Evolutionary conservation across 1,140 invertebrate genomes (phyloP), one percentile per base, ranked within the genome.

Genomic region (Scylla paramamosain): DNA sequence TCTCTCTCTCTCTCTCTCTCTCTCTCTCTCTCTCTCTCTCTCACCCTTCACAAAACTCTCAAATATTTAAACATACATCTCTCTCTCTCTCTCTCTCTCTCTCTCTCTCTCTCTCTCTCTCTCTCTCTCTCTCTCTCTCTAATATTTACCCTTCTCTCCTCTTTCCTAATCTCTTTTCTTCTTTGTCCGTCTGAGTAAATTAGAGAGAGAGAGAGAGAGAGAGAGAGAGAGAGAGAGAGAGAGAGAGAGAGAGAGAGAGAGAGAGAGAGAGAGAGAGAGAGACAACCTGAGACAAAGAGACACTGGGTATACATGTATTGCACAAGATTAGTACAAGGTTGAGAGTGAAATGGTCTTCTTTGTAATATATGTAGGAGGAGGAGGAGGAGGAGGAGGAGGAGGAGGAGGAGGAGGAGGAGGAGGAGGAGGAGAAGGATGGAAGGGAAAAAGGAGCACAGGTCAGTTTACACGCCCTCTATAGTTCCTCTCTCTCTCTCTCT

Each of bases 401-500:
- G n/a, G 67, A 77, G 67, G 25, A n/a, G 67, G 67, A 77, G 67
- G 25, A 77, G 67, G 67, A 77, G 67, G 67, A 77, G 25, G 67
- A 77, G 25, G 25, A 77, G 67, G 67, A 77, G n/a, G 20, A 7
- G n/a, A 8, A 20, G 59, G 59, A 16, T 4, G 14, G 46, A 14
- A 48, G 46, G 46, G 16, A 59, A 0, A 77, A 77, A 77, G n/a
- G 25, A 20, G 25, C 8, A 20, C 67, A 77, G 67, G 67, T 77
- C 67, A 77, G 67, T 77, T 77, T 77, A n/a, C 67, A n/a, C n/a
- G n/a, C 67, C 67, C 67, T 77, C 67, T n/a, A 77, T n/a, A 77
- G 67, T n/a, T 20, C 20, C 0, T n/a, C 20, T n/a, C 67, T 77
- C 67, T 77, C 67, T 77, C 67, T 77, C 67, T 77, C 67, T 77